These are phyloP conservation scores for Microplitis demolitor DNA, from an alignment of 1,140 invertebrate genomes.

Conservation along the genomic window DNA sequence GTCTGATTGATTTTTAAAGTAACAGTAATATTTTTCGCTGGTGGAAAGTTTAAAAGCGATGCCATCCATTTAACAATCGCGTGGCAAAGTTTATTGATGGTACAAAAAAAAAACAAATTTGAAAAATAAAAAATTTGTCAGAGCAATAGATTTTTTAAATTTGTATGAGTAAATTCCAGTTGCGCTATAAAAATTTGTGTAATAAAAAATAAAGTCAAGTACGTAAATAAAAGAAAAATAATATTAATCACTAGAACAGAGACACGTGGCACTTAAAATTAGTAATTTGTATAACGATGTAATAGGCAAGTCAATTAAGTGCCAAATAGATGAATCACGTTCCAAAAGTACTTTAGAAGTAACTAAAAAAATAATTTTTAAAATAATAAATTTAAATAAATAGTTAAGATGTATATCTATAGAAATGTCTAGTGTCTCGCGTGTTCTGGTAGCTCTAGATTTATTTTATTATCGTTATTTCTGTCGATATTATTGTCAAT, in stretches of 20 bases:
- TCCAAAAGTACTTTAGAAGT: background rate
- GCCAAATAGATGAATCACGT: constrained; percentile 23
- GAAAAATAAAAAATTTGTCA: background rate
- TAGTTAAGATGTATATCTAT: background rate
- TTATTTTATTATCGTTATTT: background rate
- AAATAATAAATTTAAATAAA: constrained; percentile 9
- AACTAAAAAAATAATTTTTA: background rate
- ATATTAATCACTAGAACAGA: background rate
- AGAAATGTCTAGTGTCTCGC: background rate
- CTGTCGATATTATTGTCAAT: constrained; percentile 10
- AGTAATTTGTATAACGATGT: background rate
- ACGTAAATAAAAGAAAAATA: background rate
- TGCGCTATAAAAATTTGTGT: background rate
- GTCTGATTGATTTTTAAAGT: too few relatives aligned
- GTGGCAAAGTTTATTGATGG: background rate
- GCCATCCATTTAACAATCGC: constrained; percentile 1
- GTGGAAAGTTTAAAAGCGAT: background rate
- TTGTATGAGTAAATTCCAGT: background rate
- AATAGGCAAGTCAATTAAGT: constrained; percentile 13
- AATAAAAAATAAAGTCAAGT: background rate
- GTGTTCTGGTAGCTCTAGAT: constrained; percentile 2
- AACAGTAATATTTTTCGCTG: background rate
- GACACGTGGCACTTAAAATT: background rate
- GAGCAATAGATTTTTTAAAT: constrained; percentile 9
- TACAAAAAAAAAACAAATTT: background rate